These are phyloP conservation scores for Phalanger gymnotis DNA, from an alignment of 2,797 vertebrate species.

Conservation along the genomic window DNA sequence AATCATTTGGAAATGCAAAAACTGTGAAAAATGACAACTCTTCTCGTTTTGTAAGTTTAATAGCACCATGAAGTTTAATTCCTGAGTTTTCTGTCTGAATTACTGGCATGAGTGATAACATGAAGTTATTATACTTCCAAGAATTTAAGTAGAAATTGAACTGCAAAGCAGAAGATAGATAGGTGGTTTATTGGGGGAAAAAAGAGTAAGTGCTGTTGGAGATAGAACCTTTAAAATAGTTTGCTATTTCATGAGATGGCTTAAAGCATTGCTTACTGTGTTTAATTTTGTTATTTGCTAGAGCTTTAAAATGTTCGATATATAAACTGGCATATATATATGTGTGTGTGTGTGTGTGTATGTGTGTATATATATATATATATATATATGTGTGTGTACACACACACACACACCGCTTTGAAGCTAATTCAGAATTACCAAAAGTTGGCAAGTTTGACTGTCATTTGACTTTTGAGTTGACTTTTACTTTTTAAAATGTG, in stretches of 20 bases:
- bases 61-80: constrained; percentile 42
- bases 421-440: background rate
- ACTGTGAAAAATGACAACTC: constrained; percentile 99
- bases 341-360: too few species aligned
- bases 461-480: background rate
- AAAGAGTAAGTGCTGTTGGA: too few species aligned
- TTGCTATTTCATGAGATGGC: background rate
- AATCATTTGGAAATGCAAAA: constrained; percentile 98
- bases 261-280: background rate
- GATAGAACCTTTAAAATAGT: background rate
- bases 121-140: background rate
- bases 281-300: background rate
- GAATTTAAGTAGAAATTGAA: constrained; percentile 42
- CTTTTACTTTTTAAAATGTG: background rate
- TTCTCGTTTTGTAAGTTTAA: constrained; percentile 96
- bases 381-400: too few species aligned
- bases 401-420: too few species aligned
- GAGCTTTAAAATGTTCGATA: background rate
- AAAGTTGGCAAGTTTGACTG: background rate
- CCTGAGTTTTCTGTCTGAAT: constrained; percentile 36
- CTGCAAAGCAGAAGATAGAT: background rate
- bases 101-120: constrained; percentile 10
- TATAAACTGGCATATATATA: background rate
- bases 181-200: background rate
- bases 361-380: too few species aligned